Percentiles rank a stretch among this genome's conserved stretches.
These are phyloP conservation scores for Caenorhabditis sp. DNA, from an alignment of 2,888 invertebrate genomes.

Conservation along the genomic window DNA sequence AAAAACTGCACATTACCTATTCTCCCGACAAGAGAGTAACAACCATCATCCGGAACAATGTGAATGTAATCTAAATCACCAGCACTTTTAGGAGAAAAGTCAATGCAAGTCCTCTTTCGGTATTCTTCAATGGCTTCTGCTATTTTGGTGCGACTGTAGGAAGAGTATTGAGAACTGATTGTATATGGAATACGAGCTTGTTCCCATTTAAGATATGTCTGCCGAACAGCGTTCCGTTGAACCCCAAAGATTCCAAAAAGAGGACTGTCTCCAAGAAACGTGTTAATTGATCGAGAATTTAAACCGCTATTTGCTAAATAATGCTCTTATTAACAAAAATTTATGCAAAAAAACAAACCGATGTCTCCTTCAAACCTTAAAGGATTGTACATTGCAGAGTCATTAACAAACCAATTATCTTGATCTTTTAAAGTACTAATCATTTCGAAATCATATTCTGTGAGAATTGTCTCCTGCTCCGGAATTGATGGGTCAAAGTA, in stretches of 20 bases:
- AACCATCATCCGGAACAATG: constrained; percentile 83
- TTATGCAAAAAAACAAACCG: constrained; percentile 57
- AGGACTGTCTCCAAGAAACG: constrained; percentile 71
- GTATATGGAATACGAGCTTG: constrained; percentile 82
- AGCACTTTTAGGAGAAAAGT: constrained; percentile 79
- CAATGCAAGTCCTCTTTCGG: constrained; percentile 78
- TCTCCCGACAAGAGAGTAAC: constrained; percentile 82
- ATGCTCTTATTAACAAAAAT: too few relatives aligned
- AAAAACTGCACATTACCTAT: constrained; percentile 70
- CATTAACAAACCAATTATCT: constrained; percentile 70
- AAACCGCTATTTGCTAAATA: constrained; percentile 78
- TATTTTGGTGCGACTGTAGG: constrained; percentile 78
- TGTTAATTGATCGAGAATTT: constrained; percentile 71
- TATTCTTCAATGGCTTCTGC: constrained; percentile 82
- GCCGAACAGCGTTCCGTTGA: constrained; percentile 79
- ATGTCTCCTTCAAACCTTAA: constrained; percentile 82
- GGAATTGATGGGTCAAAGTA: constrained; percentile 78
- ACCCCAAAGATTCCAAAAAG: constrained; percentile 74
- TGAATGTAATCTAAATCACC: constrained; percentile 82
- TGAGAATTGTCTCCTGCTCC: constrained; percentile 78
- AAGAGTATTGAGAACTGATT: constrained; percentile 79
- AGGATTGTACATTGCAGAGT: constrained; percentile 81
- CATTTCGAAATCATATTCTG: constrained; percentile 75
- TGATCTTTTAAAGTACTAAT: constrained; percentile 57
- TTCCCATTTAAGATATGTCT: constrained; percentile 81